phyloP scores from a whole-genome alignment of 2,113 vertebrate genomes.

The Gymnogyps californianus region DNA sequence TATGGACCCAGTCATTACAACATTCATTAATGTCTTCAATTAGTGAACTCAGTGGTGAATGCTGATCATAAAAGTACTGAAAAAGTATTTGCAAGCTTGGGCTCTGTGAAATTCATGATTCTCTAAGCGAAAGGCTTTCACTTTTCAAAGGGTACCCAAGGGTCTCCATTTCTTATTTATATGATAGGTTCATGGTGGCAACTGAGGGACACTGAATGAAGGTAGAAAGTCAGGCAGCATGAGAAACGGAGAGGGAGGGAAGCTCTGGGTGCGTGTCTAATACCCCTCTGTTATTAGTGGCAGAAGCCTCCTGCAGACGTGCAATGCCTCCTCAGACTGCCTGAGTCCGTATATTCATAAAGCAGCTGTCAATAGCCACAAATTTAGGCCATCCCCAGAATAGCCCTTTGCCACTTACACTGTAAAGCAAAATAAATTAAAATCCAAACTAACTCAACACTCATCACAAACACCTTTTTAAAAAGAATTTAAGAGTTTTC shows the following conservation, averaged over 20 bases:
- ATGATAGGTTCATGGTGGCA: rapidly evolving
- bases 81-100: not conserved
- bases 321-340: not conserved
- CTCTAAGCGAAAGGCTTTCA: not conserved
- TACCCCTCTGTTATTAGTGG: not conserved
- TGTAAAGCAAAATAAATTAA: not conserved
- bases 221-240: not conserved
- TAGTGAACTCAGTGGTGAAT: not conserved
- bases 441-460: not conserved
- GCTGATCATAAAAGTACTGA: not conserved
- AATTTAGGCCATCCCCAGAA: not conserved
- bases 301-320: not conserved
- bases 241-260: not conserved
- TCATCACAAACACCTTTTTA: not conserved
- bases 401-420: not conserved
- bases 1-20: not conserved
- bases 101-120: not conserved
- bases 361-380: not conserved
- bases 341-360: rapidly evolving
- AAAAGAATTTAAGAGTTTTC: not conserved
- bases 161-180: not conserved
- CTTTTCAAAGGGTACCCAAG: not conserved
- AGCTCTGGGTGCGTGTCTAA: not conserved
- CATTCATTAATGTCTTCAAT: not conserved
- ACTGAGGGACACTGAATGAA: not conserved